Conservation (phyloP, 2,888 invertebrate species). For the Dolomedes plantarius region DNA sequence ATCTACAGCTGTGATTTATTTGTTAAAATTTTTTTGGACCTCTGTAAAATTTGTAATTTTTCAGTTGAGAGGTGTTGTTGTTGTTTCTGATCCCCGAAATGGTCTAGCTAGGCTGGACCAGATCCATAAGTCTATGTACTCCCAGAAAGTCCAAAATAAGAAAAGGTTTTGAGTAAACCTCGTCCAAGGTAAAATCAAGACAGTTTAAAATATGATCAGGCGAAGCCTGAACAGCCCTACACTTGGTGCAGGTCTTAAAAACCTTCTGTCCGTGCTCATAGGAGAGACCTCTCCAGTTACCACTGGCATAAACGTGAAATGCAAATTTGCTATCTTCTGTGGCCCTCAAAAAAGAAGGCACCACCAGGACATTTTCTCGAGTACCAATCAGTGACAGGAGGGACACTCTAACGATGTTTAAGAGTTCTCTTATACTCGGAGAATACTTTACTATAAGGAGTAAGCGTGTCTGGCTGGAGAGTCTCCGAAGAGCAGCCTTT, state of each 20-base stretch:
- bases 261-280: not conserved
- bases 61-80: no score
- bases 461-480: not conserved
- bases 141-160: no score
- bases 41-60: no score
- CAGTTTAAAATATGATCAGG: no score
- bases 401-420: not conserved
- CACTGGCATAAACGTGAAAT: not conserved
- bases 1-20: no score
- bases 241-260: not conserved
- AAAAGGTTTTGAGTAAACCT: no score
- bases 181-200: no score
- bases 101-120: no score
- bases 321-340: not conserved
- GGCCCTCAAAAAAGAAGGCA: not conserved
- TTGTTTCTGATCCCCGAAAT: no score
- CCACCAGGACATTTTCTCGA: not conserved
- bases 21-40: no score
- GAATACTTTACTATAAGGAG: not conserved
- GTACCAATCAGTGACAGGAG: not conserved
- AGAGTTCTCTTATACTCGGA: not conserved
- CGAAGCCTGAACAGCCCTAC: no score
- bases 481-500: not conserved
- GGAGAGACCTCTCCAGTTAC: not conserved
- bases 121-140: no score